Evolutionary conservation across 2,797 vertebrate genomes (phyloP).

Genomic region (Anabas testudineus): DNA sequence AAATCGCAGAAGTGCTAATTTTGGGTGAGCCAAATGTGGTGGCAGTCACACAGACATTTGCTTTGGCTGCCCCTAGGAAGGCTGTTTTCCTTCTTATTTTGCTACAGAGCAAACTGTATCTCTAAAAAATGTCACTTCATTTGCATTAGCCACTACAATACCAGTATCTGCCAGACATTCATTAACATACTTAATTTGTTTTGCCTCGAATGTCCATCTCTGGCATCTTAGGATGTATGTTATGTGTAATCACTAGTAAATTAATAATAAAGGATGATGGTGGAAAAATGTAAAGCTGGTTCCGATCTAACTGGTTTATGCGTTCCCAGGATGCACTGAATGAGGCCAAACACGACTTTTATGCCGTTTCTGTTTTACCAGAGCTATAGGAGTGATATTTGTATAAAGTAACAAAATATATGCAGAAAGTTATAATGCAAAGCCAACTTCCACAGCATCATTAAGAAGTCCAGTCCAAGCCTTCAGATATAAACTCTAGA

Average conservation of each 20-base stretch:
- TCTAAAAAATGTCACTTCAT: not conserved
- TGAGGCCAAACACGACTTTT: too few relatives aligned
- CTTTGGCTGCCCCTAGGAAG: slow-evolving; percentile 15
- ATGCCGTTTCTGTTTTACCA: too few relatives aligned
- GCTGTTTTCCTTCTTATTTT: not conserved
- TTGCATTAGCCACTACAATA: not conserved
- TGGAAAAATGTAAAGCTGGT: too few relatives aligned
- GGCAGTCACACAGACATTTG: slow-evolving; percentile 13
- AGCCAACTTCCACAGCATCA: slow-evolving; percentile 1
- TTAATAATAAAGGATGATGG: not conserved
- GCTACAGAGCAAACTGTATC: not conserved
- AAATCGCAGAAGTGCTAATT: slow-evolving; percentile 25
- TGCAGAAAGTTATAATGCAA: not conserved
- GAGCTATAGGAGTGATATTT: too few relatives aligned
- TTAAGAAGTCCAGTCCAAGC: not conserved
- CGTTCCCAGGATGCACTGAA: too few relatives aligned
- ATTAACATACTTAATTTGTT: not conserved
- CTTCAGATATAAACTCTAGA: slow-evolving; percentile 15
- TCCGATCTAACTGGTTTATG: too few relatives aligned
- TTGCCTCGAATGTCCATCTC: not conserved
- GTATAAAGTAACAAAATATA: not conserved
- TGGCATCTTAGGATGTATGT: not conserved
- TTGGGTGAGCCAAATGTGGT: slow-evolving; percentile 6
- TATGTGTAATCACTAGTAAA: not conserved
- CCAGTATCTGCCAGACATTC: not conserved